phyloP scores from a whole-genome alignment of 2,797 vertebrate genomes.

The Knipowitschia caucasica region DNA sequence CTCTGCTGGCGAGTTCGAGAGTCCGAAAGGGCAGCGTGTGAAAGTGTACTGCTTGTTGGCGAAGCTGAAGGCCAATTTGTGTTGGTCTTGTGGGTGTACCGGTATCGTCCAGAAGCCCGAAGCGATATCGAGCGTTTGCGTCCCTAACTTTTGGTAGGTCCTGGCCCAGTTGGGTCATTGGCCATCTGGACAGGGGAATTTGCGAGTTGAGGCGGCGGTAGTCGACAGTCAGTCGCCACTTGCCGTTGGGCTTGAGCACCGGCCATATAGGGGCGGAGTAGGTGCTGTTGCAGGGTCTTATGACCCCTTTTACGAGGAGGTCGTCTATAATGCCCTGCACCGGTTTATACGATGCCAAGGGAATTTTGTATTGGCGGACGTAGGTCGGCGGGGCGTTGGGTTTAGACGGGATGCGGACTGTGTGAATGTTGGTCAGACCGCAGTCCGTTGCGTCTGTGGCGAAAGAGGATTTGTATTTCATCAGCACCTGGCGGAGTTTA shows the following conservation, averaged over 20 bases:
- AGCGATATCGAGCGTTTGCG: not conserved
- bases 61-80: slow-evolving; percentile 3
- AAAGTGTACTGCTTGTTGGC: slow-evolving; percentile 8
- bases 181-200: slow-evolving; percentile 21
- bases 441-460: slow-evolving; percentile 9
- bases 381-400: not conserved
- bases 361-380: slow-evolving; percentile 14
- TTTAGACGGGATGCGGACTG: slow-evolving; percentile 1
- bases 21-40: slow-evolving; percentile 8
- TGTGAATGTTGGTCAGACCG: slow-evolving; percentile 7
- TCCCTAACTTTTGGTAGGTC: not conserved
- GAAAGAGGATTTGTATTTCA: too few relatives aligned
- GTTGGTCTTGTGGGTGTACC: slow-evolving; percentile 8
- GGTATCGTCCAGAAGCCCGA: slow-evolving; percentile 28
- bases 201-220: slow-evolving; percentile 22
- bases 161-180: slow-evolving; percentile 15
- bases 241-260: slow-evolving; percentile 14
- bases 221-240: slow-evolving; percentile 26
- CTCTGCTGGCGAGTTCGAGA: slow-evolving; percentile 22
- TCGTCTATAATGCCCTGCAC: slow-evolving; percentile 4
- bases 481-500: too few relatives aligned
- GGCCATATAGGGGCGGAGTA: slow-evolving; percentile 19
- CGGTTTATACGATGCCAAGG: not conserved
- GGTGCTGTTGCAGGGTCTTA: slow-evolving; percentile 2
- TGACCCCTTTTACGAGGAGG: slow-evolving; percentile 5